These are phyloP conservation scores for Nomada ruficornis DNA, from an alignment of 2,888 invertebrate genomes.

Conservation along the genomic window DNA sequence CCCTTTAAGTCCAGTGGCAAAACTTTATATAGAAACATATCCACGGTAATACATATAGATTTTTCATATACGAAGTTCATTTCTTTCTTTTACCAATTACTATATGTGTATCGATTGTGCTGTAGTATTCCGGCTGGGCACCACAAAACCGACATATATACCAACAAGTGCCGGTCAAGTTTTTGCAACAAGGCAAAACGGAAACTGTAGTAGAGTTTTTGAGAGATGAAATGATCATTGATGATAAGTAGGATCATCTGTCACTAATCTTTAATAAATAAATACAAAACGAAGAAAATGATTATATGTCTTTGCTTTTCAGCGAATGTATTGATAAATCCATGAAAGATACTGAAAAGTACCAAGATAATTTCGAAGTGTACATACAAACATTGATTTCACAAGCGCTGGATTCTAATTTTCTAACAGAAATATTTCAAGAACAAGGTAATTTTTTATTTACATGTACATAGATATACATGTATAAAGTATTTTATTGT, in stretches of 20 bases:
- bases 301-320: constrained; percentile 20
- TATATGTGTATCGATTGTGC: neutral
- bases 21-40: constrained; percentile 93
- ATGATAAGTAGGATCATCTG: constrained; percentile 85
- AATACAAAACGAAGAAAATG: neutral
- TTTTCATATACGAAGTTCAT: neutral
- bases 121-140: constrained; percentile 93
- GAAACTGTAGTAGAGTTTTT: constrained; percentile 93
- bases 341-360: constrained; percentile 91
- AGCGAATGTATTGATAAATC: constrained; percentile 90
- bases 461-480: neutral
- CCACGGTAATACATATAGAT: constrained; percentile 87
- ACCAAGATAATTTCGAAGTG: constrained; percentile 95
- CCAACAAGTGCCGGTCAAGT: constrained; percentile 91
- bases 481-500: neutral
- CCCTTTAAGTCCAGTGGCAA: constrained; percentile 93
- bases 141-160: constrained; percentile 92
- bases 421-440: constrained; percentile 94
- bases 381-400: constrained; percentile 96
- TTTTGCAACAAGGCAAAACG: constrained; percentile 90
- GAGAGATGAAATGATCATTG: constrained; percentile 89
- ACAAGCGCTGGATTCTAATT: constrained; percentile 95
- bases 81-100: neutral
- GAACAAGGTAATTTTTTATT: constrained; percentile 89
- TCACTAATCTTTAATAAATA: constrained; percentile 16